phyloP scores from a whole-genome alignment of 2,888 invertebrate species.

The Chirona hameri region DNA sequence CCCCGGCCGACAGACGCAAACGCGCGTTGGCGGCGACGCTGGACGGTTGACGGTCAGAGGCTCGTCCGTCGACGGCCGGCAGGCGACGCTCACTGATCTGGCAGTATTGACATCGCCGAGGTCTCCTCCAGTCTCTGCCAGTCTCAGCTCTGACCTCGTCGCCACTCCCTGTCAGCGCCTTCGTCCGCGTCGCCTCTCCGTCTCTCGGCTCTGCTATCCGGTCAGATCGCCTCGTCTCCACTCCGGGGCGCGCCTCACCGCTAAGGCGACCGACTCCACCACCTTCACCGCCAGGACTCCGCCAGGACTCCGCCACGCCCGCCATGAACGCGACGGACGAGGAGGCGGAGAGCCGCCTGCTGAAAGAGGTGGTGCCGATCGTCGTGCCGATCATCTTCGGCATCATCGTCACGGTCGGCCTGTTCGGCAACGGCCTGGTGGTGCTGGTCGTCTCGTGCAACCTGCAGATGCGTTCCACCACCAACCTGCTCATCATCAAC shows the following conservation, averaged over 20 bases:
- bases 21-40: too few relatives aligned
- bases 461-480: conserved; percentile 56
- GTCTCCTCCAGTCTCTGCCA: too few relatives aligned
- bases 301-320: conserved; percentile 35
- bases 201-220: neutral
- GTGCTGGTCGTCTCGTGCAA: conserved; percentile 54
- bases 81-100: too few relatives aligned
- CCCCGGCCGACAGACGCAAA: too few relatives aligned
- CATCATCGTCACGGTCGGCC: conserved; percentile 52
- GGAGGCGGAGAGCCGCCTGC: neutral
- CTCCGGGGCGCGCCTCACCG: neutral
- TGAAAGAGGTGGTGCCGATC: conserved; percentile 40
- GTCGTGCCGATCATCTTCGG: conserved; percentile 50
- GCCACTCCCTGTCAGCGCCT: too few relatives aligned
- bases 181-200: too few relatives aligned
- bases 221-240: neutral
- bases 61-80: too few relatives aligned
- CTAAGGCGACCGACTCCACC: neutral
- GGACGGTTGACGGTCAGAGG: too few relatives aligned
- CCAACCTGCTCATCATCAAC: conserved; percentile 53
- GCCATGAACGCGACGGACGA: conserved; percentile 4
- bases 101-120: too few relatives aligned
- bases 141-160: too few relatives aligned
- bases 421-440: conserved; percentile 56
- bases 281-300: conserved; percentile 6